Base-by-base conservation (phyloP, 1,140 invertebrate species). In the Bombus superbus region DNA sequence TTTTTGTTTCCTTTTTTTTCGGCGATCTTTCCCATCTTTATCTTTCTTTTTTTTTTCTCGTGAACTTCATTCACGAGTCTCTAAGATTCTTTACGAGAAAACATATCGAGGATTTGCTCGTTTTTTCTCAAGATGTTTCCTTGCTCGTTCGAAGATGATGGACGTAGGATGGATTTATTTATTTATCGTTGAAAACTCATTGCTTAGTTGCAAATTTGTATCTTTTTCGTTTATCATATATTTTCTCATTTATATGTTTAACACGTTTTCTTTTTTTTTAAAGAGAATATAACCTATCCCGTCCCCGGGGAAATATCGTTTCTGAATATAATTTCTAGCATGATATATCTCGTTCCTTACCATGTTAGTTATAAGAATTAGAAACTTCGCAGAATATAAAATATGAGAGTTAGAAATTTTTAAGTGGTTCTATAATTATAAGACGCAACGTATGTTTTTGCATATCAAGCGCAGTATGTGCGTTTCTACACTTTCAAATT, bases 1-100 rank as follows among this genome's bases (percentile, higher is more conserved):
- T 86, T 62, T 90, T 88, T 87, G 78, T 76, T 62, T 78, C 83
- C 73, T 73, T 89, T 83, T 72, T 86, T 68, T 86, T 64, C 62
- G 66, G n/a, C 35, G 32, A 59, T 74, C 74, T 84, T 81, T 62
- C 42, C 78, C 22, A 57, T 75, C 71, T 77, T 0, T 44, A 71
- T 83, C 69, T 77, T 44, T 10, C 32, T 25, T 28, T 62, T 71
- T 74, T 83, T 71, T 66, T 79, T n/a, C 44, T 47, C 75, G 47
- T 53, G 47, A 53, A 22, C 47, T 5, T 53, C 47, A 22, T 2
- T 53, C 47, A 53, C 47, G 47, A 53, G 18, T 8, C 47, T 53
- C 18, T 53, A 53, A 53, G 5, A 53, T 3, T 40, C 13, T 35
- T 42, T 9, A 25, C 75, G 25, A 75, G 73, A n/a, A 75, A 75